A percentile compares a stretch with the other conserved stretches of the same genome.
These are phyloP conservation scores for Piliocolobus tephrosceles DNA, from an alignment of 2,113 vertebrate species.

Conservation along the genomic window DNA sequence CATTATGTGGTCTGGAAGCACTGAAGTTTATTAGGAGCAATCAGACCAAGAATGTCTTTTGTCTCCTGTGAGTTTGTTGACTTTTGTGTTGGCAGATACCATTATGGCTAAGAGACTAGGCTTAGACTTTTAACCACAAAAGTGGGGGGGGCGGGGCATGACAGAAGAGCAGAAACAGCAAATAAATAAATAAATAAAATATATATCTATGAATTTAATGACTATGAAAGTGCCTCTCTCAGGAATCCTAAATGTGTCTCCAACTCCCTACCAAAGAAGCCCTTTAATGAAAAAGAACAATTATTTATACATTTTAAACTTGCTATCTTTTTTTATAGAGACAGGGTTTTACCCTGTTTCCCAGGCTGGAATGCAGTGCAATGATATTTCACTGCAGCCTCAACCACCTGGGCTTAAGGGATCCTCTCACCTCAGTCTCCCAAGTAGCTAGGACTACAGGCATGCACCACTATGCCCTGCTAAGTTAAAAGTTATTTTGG, in stretches of 20 bases:
- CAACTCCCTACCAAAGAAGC: background rate
- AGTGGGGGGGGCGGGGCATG: background rate
- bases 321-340: too few relatives aligned
- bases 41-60: constrained; percentile 55
- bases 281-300: background rate
- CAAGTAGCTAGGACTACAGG: background rate
- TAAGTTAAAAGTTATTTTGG: too few relatives aligned
- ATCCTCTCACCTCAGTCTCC: background rate
- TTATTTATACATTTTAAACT: background rate
- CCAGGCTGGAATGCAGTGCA: background rate
- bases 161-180: background rate
- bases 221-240: background rate
- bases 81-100: constrained; percentile 6
- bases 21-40: constrained; percentile 56
- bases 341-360: background rate
- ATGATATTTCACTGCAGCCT: background rate
- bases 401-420: background rate
- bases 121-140: background rate
- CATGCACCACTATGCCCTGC: background rate
- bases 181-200: background rate
- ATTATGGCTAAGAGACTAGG: constrained; percentile 2
- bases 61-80: constrained; percentile 52
- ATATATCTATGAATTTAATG: background rate
- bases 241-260: background rate
- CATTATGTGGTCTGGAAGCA: constrained; percentile 64